These are phyloP conservation scores for Abramis brama DNA, from an alignment of 2,113 vertebrate genomes.

Conservation along the genomic window DNA sequence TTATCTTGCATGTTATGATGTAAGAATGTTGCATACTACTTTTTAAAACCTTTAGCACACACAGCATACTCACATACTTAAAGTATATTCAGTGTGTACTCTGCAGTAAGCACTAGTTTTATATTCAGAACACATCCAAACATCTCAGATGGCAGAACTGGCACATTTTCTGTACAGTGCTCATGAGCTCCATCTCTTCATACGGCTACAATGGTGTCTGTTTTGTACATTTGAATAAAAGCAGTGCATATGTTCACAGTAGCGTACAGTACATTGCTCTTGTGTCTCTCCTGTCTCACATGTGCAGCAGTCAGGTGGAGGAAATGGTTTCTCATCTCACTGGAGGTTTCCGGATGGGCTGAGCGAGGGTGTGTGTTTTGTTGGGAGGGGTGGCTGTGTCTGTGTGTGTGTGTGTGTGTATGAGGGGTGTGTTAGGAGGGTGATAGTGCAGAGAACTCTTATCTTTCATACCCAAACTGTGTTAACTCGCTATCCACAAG, in stretches of 20 bases:
- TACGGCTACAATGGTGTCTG: not conserved
- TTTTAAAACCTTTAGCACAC: not conserved
- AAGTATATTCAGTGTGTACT: not conserved
- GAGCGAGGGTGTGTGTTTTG: constrained; percentile 11
- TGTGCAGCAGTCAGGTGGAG: constrained; percentile 2
- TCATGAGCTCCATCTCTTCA: not conserved
- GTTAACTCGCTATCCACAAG: constrained; percentile 16
- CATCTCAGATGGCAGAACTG: not conserved
- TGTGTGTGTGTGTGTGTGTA: constrained; percentile 1
- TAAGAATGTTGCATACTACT: not conserved
- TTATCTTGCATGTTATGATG: not conserved
- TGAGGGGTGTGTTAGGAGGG: constrained; percentile 59
- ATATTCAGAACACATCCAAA: not conserved
- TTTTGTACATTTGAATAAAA: constrained; percentile 34
- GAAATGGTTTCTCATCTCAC: constrained; percentile 7
- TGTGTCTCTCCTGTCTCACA: not conserved
- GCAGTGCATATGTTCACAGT: constrained; percentile 16
- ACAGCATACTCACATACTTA: not conserved
- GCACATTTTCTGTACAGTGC: not conserved
- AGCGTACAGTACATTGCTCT: not conserved
- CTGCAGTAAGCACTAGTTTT: not conserved
- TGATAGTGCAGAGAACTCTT: constrained; percentile 71
- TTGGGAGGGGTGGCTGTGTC: constrained; percentile 2
- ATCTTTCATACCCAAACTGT: constrained; percentile 69
- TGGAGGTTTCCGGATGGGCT: constrained; percentile 3